Conservation (phyloP, 2,113 vertebrate species). For the Azemiops feae region DNA sequence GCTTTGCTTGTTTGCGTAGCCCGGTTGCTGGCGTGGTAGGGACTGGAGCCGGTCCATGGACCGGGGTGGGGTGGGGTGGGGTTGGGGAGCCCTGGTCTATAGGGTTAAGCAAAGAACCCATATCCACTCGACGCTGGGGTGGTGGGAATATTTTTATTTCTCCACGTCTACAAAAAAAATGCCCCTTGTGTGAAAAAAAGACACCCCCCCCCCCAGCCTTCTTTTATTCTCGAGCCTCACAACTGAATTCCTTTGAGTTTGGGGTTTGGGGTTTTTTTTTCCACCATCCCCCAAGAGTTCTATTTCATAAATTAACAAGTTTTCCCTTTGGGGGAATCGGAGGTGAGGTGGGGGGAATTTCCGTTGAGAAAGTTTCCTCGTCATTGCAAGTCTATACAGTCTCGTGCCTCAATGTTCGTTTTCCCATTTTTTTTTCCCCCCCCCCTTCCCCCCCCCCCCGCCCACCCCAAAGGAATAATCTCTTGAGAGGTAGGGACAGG, state of each 20-base stretch:
- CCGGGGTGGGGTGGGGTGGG: too few species aligned
- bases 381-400: not conserved
- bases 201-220: too few species aligned
- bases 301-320: not conserved
- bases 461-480: not conserved
- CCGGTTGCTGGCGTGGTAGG: too few species aligned
- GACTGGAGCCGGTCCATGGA: too few species aligned
- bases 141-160: not conserved
- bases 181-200: not conserved
- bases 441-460: accelerated
- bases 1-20: too few species aligned
- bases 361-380: too few species aligned
- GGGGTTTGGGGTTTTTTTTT: too few species aligned
- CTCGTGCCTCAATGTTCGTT: not conserved
- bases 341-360: too few species aligned
- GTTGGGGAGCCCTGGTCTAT: too few species aligned
- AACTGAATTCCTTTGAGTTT: not conserved
- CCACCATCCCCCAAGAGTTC: not conserved
- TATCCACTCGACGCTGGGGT: not conserved
- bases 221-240: not conserved
- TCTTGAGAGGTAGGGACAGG: not conserved
- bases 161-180: not conserved
- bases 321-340: not conserved
- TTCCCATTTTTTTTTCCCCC: accelerated
- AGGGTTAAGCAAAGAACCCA: not conserved